Evolutionary conservation across 2,888 invertebrate species (phyloP), one percentile per base, ranked within the genome.

Genomic region (Eucera pruinosa): DNA sequence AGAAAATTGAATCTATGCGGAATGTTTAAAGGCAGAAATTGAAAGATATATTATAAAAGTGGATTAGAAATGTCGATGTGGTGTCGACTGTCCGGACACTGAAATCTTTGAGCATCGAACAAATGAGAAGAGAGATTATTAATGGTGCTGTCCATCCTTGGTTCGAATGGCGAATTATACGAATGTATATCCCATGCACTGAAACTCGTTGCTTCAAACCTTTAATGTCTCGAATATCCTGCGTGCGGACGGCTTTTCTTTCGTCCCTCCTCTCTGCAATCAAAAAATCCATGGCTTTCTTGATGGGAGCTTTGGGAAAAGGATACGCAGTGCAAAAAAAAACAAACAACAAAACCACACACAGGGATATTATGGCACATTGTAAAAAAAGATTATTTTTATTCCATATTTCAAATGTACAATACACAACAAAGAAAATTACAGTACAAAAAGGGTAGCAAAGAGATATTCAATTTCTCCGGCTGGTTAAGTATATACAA

Each of bases 181-280:
- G 50, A 81, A 77, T 67, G 77, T 45, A 36, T 81, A 80, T 78
- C 45, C 67, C 89, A 90, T 91, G 90, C 91, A 82, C 74, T 81
- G 67, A 86, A 88, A 85, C 79, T 85, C 81, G 86, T 86, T 77
- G 80, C 76, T 62, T 84, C 92, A 90, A 92, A 92, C 92, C 92
- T 92, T 92, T 90, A 87, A 89, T 91, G 88, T 92, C 90, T 84
- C 88, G 92, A 91, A 91, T 88, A 92, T 92, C 92, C 85, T 91
- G 91, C 84, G 81, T 81, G 83, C 87, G 89, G 83, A 88, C 88
- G 84, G 86, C 85, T 87, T 87, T 89, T 82, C 86, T 89, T 64
- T 90, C 91, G 65, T 89, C 89, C 84, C 88, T 88, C 81, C 86
- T 89, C 82, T 91, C 92, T 92, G 90, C 43, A 90, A 91, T 82